These are phyloP conservation scores for Cylindroiulus punctatus DNA, from an alignment of 2,888 invertebrate genomes.

Conservation along the genomic window DNA sequence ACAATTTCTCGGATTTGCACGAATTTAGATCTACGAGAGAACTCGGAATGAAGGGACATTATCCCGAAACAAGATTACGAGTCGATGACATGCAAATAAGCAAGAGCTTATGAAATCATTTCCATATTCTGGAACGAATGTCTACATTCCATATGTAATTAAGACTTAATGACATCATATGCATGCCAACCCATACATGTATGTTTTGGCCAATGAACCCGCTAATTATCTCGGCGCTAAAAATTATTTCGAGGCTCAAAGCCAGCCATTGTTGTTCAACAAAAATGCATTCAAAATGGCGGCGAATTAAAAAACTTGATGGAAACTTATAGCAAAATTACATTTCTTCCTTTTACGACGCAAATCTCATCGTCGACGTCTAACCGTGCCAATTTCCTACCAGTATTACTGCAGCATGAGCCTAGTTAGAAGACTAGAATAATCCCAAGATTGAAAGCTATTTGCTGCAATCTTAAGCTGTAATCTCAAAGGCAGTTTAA, in stretches of 20 bases:
- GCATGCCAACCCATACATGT: background rate
- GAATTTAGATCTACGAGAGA: background rate
- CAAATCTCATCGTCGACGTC: background rate
- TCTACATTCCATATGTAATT: background rate
- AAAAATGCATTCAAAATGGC: background rate
- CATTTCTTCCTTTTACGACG: background rate
- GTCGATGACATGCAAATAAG: background rate
- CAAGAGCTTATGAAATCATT: background rate
- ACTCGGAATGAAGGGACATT: background rate
- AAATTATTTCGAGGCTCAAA: constrained; percentile 19
- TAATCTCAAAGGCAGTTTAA: constrained; percentile 23
- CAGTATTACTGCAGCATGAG: background rate
- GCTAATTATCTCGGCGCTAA: background rate
- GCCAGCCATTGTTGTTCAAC: constrained; percentile 5
- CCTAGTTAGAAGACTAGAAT: background rate
- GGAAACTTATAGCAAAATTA: background rate
- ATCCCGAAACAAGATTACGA: background rate
- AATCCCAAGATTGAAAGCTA: constrained; percentile 26
- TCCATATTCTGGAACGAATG: background rate
- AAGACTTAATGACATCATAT: constrained; percentile 14
- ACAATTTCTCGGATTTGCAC: too few species aligned
- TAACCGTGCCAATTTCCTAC: background rate
- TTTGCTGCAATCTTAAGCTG: constrained; percentile 24
- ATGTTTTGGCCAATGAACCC: constrained; percentile 21
- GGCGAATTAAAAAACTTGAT: constrained; percentile 16